Conservation (phyloP, 2,113 vertebrate genomes). For the Gymnarchus niloticus region DNA sequence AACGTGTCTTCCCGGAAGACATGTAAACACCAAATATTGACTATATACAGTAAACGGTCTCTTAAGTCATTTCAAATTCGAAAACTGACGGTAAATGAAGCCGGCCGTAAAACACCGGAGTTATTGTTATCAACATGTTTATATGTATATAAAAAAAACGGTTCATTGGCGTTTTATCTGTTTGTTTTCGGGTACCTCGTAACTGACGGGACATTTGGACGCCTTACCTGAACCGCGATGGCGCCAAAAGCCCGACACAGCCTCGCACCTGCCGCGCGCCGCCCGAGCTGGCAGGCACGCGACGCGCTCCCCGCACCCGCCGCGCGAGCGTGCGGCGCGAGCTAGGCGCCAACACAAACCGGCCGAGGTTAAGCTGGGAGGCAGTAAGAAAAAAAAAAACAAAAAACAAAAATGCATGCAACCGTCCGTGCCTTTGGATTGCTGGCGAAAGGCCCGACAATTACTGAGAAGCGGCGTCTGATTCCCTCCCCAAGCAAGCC, state of each 20-base stretch:
- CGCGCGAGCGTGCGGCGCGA: constrained; percentile 54
- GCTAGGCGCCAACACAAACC: constrained; percentile 56
- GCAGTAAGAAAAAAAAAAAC: neutral
- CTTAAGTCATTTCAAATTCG: no score
- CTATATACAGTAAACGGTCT: no score
- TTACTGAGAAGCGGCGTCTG: neutral
- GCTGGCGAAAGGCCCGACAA: neutral
- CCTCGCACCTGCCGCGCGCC: constrained; percentile 59
- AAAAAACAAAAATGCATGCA: no score
- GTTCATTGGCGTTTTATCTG: neutral
- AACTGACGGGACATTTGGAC: neutral
- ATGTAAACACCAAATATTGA: no score
- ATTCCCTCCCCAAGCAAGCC: neutral
- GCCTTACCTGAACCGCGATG: neutral
- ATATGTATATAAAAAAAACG: neutral
- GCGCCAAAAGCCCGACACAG: neutral
- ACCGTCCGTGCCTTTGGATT: neutral
- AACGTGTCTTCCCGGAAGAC: no score
- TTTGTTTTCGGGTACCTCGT: neutral
- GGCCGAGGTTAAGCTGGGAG: constrained; percentile 38
- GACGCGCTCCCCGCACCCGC: constrained; percentile 18
- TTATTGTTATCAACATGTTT: neutral
- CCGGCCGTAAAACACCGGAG: neutral
- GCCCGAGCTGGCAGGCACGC: constrained; percentile 53
- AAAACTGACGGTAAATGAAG: neutral